Evolutionary conservation across 2,888 invertebrate species (phyloP).

Genomic region (Argyresthia goedartella): DNA sequence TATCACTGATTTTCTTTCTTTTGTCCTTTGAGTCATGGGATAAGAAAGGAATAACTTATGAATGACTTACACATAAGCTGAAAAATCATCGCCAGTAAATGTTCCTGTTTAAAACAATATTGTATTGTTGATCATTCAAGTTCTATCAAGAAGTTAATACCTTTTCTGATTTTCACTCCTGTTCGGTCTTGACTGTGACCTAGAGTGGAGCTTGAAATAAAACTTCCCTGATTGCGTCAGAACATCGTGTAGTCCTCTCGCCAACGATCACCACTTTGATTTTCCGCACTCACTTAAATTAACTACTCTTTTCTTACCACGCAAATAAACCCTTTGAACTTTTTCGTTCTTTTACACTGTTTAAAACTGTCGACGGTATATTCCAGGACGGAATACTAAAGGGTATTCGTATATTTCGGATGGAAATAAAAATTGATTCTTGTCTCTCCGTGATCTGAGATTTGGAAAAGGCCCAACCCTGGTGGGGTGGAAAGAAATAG

Average conservation of each 20-base stretch:
- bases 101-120: no score
- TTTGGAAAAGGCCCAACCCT: no score
- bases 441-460: no score
- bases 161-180: no score
- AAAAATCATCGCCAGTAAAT: no score
- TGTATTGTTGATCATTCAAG: no score
- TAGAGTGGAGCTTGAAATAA: neutral
- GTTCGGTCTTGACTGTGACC: neutral
- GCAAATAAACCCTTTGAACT: neutral
- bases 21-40: no score
- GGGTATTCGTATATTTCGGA: neutral
- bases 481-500: no score
- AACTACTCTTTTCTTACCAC: neutral
- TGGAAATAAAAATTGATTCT: neutral
- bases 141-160: no score
- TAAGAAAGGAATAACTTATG: no score
- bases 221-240: neutral
- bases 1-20: no score
- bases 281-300: neutral
- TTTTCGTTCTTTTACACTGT: neutral
- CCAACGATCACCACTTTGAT: neutral
- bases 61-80: no score
- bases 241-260: neutral
- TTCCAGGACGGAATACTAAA: neutral
- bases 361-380: neutral